Percentiles rank a stretch among this genome's conserved stretches.
phyloP scores from a whole-genome alignment of 2,113 vertebrate genomes.

The Solenodon paradoxus region DNA sequence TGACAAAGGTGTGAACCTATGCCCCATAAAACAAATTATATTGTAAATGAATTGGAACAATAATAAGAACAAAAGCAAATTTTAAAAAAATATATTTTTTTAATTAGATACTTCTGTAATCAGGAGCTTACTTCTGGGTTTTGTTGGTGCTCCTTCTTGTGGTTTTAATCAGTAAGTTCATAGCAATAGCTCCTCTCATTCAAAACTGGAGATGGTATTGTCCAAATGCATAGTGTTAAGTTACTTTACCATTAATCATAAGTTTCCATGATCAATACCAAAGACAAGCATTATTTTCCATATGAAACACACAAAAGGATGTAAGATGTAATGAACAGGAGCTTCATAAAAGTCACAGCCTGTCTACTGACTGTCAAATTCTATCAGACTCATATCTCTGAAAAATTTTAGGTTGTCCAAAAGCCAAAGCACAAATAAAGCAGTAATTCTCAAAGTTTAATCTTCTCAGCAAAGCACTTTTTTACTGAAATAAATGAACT shows the following conservation, averaged over 20 bases:
- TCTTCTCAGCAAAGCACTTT: not conserved
- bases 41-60: too few species aligned
- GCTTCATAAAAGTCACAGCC: not conserved
- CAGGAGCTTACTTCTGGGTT: not conserved
- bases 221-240: not conserved
- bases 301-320: not conserved
- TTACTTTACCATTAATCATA: not conserved
- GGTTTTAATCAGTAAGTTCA: not conserved
- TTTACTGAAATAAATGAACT: not conserved
- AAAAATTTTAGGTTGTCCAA: constrained; percentile 18
- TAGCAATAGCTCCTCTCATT: not conserved
- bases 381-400: constrained; percentile 44
- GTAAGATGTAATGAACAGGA: not conserved
- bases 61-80: too few species aligned
- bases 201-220: not conserved
- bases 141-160: not conserved
- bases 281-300: not conserved
- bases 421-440: constrained; percentile 54
- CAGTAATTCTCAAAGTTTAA: not conserved
- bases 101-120: not conserved
- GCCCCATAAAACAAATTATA: too few species aligned
- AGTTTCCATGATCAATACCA: not conserved
- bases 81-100: too few species aligned
- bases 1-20: too few species aligned
- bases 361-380: not conserved